Evolutionary conservation across 1,140 invertebrate genomes (phyloP).

Genomic region (Plectrocnemia conspersa): DNA sequence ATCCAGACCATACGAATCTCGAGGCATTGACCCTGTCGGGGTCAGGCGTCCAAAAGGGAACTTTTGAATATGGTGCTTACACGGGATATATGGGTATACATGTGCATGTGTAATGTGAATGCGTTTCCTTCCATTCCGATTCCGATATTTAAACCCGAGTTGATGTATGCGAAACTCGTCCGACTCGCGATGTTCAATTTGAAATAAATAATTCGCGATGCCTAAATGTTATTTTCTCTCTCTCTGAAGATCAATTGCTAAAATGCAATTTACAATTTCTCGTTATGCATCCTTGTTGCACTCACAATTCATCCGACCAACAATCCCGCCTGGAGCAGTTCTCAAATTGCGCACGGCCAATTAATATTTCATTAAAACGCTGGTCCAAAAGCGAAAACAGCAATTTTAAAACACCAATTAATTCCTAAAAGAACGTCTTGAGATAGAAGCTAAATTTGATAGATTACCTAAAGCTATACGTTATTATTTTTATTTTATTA

Average conservation of each 20-base stretch:
- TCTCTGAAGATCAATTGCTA: slow-evolving; percentile 22
- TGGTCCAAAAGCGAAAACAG: no score
- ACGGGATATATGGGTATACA: no score
- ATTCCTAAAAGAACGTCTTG: background rate
- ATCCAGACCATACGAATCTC: no score
- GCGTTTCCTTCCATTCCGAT: no score
- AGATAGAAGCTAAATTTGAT: background rate
- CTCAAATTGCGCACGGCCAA: slow-evolving; percentile 4
- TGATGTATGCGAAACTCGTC: no score
- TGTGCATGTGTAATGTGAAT: no score
- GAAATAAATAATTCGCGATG: slow-evolving; percentile 22
- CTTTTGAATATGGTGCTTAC: no score
- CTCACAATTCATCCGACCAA: slow-evolving; percentile 15
- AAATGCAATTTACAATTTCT: slow-evolving; percentile 27
- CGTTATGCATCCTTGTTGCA: slow-evolving; percentile 23
- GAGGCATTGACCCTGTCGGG: no score
- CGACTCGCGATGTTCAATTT: slow-evolving; percentile 14
- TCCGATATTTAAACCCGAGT: no score
- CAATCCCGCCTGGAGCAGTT: slow-evolving; percentile 6
- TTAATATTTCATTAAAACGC: background rate
- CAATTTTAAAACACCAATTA: background rate
- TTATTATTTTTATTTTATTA: no score
- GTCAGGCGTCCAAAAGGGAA: no score
- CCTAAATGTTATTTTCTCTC: slow-evolving; percentile 19
- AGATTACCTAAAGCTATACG: no score